phyloP scores from a whole-genome alignment of 2,888 invertebrate species.

The Xylocampa areola region DNA sequence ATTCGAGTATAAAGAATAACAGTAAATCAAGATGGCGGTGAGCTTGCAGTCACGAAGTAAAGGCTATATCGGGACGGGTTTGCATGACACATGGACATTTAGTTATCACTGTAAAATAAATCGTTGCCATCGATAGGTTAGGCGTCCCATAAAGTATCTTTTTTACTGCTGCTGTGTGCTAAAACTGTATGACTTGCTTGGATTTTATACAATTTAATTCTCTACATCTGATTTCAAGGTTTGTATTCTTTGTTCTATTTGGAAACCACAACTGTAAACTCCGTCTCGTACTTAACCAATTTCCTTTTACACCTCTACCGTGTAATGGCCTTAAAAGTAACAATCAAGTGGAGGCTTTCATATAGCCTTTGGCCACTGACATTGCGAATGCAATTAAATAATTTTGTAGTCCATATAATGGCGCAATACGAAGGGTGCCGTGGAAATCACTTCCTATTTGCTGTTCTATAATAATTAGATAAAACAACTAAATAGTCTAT shows the following conservation, averaged over 20 bases:
- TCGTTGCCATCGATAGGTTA: slow-evolving; percentile 11
- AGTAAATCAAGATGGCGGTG: slow-evolving; percentile 31
- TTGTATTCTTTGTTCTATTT: too few relatives aligned
- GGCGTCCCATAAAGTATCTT: slow-evolving; percentile 4
- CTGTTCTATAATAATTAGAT: slow-evolving; percentile 29
- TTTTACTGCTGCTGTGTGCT: not conserved
- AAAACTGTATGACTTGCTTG: too few relatives aligned
- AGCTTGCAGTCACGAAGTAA: slow-evolving; percentile 51
- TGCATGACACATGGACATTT: slow-evolving; percentile 48
- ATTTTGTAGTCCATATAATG: slow-evolving; percentile 59
- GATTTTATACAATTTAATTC: too few relatives aligned
- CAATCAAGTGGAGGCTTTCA: slow-evolving; percentile 53
- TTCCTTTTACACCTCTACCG: slow-evolving; percentile 35
- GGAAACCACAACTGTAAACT: too few relatives aligned
- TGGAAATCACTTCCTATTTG: slow-evolving; percentile 56
- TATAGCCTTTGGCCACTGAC: slow-evolving; percentile 57
- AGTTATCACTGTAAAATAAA: slow-evolving; percentile 40
- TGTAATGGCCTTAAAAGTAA: slow-evolving; percentile 47
- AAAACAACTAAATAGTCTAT: slow-evolving; percentile 6
- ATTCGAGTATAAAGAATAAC: slow-evolving; percentile 33
- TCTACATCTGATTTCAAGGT: too few relatives aligned
- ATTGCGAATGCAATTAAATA: slow-evolving; percentile 58
- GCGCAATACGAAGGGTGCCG: slow-evolving; percentile 51
- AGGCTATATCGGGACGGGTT: slow-evolving; percentile 38
- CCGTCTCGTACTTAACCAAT: slow-evolving; percentile 30